Evolutionary conservation across 2,888 invertebrate genomes (phyloP).

Genomic region (Lutraria lutraria): DNA sequence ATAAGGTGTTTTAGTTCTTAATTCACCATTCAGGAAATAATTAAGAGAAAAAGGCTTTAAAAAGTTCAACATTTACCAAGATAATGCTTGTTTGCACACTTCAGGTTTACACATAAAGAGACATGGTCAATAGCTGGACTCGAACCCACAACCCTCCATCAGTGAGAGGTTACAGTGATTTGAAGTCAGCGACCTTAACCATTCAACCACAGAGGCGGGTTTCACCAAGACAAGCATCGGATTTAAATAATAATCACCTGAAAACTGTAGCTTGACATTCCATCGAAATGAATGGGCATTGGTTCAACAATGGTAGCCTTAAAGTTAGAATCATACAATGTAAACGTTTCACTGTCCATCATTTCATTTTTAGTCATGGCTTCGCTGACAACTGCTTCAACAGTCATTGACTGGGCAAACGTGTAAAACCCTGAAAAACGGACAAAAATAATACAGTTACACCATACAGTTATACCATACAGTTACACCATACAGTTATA

Average conservation of each 20-base stretch:
- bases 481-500: no score
- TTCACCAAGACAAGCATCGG: background rate
- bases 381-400: background rate
- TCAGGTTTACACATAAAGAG: no score
- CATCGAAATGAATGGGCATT: background rate
- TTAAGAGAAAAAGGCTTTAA: background rate
- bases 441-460: no score
- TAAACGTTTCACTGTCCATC: background rate
- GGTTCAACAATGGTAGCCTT: background rate
- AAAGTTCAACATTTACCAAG: background rate
- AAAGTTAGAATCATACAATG: background rate
- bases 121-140: no score
- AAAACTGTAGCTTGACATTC: background rate
- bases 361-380: background rate
- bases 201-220: no score
- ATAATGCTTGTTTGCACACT: no score
- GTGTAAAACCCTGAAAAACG: background rate
- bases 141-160: no score
- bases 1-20: no score
- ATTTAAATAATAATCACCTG: background rate
- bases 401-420: background rate
- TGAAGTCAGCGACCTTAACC: no score
- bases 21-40: background rate
- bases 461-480: background rate
- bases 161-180: no score